Base-by-base conservation (phyloP, 2,113 vertebrate species). In the Xenus cinereus region DNA sequence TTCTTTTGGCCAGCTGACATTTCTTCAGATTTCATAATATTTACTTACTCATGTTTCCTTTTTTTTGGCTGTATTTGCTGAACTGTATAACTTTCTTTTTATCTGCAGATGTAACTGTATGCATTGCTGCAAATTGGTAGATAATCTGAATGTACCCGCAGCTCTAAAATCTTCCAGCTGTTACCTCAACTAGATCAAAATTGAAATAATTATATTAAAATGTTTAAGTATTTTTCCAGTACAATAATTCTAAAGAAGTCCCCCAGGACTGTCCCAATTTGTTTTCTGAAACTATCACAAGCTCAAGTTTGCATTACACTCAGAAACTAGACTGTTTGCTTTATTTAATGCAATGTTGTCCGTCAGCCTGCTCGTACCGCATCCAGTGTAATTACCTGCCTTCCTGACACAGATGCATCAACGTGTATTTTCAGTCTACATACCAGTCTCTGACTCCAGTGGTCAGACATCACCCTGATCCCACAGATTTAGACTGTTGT, bases 1-100 rank as follows among this genome's bases (percentile, higher is more conserved):
- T 84, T 69, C 54, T 68, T 90, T 69, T 45, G 66, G n/a, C 39
- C 66, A 79, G 73, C 37, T 95, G 94, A 96, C 88, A 89, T 95
- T 94, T 94, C 51, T 43, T 96, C 85, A 84, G 50, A 33, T 78
- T 92, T 96, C 83, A 79, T 76, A 79, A 82, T 91, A 94, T 89
- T 92, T 91, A 92, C 77, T 79, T 81, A 75, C 43, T 84, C 30
- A 7, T 62, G 63, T 92, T 92, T 87, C 83, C 53, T 59, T 82
- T 85, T 46, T 83, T 85, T 80, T 93, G 23, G 22, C 28, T 54
- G 14, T 84, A 84, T 97, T 95, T 95, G 69, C 77, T 81, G 66
- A 95, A 89, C 73, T 68, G 27, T 45, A 60, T 41, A 54, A 75
- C 33, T 93, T 94, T 64, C 18, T 89, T 93, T 93, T 90, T n/a